Conservation (phyloP, 2,113 vertebrate species). For the Stegostoma tigrinum region DNA sequence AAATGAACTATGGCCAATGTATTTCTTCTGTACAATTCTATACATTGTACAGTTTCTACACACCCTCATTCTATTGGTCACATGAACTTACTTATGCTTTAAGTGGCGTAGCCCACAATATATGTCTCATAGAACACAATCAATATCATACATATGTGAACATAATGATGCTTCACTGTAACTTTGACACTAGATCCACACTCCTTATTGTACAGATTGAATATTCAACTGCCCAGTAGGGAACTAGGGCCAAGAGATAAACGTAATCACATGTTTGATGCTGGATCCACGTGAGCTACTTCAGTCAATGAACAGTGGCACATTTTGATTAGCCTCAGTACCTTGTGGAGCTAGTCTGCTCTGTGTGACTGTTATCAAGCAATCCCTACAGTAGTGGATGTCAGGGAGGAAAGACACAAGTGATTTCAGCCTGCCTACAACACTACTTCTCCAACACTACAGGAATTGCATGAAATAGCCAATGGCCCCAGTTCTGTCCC, state of each 20-base stretch:
- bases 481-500: background rate
- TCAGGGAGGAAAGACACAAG: background rate
- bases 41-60: background rate
- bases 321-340: background rate
- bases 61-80: background rate
- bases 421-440: background rate
- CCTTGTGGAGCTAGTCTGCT: background rate
- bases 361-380: background rate
- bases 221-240: background rate
- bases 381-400: background rate
- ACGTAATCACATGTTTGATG: background rate
- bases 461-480: background rate
- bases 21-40: background rate
- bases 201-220: background rate
- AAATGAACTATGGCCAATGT: background rate
- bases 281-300: background rate
- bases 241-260: background rate
- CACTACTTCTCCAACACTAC: background rate
- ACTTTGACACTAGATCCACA: background rate
- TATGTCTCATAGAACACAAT: background rate
- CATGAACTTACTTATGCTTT: background rate
- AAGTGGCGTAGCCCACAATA: background rate
- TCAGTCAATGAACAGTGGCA: conserved; percentile 2
- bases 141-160: background rate
- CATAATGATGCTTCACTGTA: background rate